Conservation (phyloP, 2,113 vertebrate genomes). For the Hassar affinis region DNA sequence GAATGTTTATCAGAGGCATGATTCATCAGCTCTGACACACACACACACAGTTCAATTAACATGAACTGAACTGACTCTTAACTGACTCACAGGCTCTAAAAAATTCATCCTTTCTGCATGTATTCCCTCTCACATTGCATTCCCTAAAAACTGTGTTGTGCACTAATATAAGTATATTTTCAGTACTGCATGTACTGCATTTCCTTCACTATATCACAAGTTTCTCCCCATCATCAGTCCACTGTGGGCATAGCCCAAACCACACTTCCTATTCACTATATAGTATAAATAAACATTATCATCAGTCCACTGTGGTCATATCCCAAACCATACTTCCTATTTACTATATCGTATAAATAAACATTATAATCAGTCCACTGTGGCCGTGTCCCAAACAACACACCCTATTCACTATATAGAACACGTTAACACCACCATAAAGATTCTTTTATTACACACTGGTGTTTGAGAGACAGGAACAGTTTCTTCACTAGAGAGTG, state of each 20-base stretch:
- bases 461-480: background rate
- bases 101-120: background rate
- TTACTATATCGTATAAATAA: too few species aligned
- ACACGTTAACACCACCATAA: background rate
- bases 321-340: too few species aligned
- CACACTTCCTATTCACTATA: background rate
- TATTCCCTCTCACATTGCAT: background rate
- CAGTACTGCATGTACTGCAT: too few species aligned
- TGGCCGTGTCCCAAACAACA: too few species aligned
- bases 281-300: background rate
- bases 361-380: too few species aligned
- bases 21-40: constrained; percentile 32
- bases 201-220: background rate
- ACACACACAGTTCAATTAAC: background rate
- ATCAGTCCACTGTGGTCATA: too few species aligned
- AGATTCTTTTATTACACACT: background rate
- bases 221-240: background rate
- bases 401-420: too few species aligned
- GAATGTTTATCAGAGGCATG: constrained; percentile 53
- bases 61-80: background rate
- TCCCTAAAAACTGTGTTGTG: background rate
- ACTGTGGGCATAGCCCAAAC: background rate
- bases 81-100: constrained; percentile 3
- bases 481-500: background rate
- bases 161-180: background rate